Evolutionary conservation across 2,113 vertebrate genomes (phyloP).

Genomic region (Seriola quinqueradiata): DNA sequence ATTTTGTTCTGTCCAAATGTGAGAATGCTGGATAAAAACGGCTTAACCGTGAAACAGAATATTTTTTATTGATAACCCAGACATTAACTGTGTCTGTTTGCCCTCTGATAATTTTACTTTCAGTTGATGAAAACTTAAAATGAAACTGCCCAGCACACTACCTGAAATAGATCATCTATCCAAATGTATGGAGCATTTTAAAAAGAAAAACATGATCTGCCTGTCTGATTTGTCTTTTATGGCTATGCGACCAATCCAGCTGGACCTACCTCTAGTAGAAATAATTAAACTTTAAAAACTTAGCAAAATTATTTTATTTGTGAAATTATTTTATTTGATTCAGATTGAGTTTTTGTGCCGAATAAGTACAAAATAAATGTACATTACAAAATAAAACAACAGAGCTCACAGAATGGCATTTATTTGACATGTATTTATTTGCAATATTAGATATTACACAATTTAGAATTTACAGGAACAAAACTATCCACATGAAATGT

Average conservation of each 20-base stretch:
- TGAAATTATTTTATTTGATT: not conserved
- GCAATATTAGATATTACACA: constrained; percentile 83
- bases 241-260: not conserved
- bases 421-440: constrained; percentile 82
- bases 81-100: not conserved
- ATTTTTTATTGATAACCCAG: constrained; percentile 27
- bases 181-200: not conserved
- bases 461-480: constrained; percentile 80
- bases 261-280: not conserved
- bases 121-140: not conserved
- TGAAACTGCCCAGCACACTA: not conserved
- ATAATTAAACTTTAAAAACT: not conserved
- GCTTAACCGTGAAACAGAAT: not conserved
- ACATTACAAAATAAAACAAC: constrained; percentile 30
- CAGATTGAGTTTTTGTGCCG: not conserved
- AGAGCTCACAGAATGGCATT: constrained; percentile 43
- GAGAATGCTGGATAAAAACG: constrained; percentile 23
- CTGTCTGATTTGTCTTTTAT: not conserved
- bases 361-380: not conserved
- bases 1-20: constrained; percentile 46
- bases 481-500: constrained; percentile 81
- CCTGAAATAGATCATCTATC: not conserved
- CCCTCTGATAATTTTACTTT: not conserved
- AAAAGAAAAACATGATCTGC: not conserved
- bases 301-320: not conserved